Conservation (phyloP, 2,888 invertebrate species). For the Rhamnusium bicolor region DNA sequence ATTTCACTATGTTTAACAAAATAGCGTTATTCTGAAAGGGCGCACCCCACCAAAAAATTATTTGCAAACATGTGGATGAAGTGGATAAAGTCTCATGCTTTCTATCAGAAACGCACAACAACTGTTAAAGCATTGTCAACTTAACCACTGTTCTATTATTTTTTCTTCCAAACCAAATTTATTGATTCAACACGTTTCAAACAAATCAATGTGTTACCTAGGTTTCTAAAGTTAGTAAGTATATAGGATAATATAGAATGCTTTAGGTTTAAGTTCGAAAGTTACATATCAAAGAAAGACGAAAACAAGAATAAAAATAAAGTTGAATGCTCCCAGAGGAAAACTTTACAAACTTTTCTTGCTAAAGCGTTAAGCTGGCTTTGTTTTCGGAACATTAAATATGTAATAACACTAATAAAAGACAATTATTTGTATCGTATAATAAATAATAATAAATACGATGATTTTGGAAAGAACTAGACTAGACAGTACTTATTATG, state of each 20-base stretch:
- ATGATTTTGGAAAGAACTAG: no score
- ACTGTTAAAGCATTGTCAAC: no score
- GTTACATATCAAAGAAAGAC: background rate
- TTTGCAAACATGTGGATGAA: no score
- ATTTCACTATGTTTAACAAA: no score
- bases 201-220: background rate
- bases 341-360: slow-evolving; percentile 2
- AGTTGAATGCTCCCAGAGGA: background rate
- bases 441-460: background rate
- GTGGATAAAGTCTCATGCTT: no score
- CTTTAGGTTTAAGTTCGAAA: background rate
- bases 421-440: background rate
- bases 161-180: background rate
- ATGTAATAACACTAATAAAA: background rate
- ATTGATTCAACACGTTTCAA: background rate
- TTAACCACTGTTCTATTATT: no score
- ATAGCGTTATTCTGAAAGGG: no score
- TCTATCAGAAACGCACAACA: no score
- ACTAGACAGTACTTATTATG: no score
- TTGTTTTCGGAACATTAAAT: background rate
- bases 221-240: background rate
- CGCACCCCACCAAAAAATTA: no score
- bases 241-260: slow-evolving; percentile 8
- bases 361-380: background rate
- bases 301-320: slow-evolving; percentile 4